Conservation (phyloP, 2,888 invertebrate genomes). For the Arenicola marina region DNA sequence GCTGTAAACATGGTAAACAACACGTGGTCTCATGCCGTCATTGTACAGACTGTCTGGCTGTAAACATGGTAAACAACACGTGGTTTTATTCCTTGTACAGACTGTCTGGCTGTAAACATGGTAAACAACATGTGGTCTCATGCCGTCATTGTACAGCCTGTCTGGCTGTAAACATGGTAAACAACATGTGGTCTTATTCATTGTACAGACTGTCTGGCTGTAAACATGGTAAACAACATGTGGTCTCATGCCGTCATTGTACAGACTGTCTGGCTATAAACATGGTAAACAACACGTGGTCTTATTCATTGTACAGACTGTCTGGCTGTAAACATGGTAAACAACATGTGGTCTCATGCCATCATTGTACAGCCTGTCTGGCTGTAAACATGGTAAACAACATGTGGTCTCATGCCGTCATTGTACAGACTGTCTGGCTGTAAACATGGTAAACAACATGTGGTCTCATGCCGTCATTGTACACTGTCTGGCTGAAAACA, state of each 20-base stretch:
- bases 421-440: slow-evolving; percentile 91
- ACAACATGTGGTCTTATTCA: too few relatives aligned
- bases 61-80: too few relatives aligned
- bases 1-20: slow-evolving; percentile 70
- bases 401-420: slow-evolving; percentile 90
- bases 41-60: slow-evolving; percentile 91
- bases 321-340: slow-evolving; percentile 75
- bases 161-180: slow-evolving; percentile 75
- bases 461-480: slow-evolving; percentile 91
- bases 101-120: slow-evolving; percentile 78
- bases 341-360: slow-evolving; percentile 94
- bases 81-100: slow-evolving; percentile 90
- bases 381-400: slow-evolving; percentile 70
- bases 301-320: slow-evolving; percentile 89
- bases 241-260: slow-evolving; percentile 91
- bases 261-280: slow-evolving; percentile 83
- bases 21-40: slow-evolving; percentile 90
- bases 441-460: too few relatives aligned
- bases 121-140: too few relatives aligned
- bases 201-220: slow-evolving; percentile 91
- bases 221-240: too few relatives aligned
- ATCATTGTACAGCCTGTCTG: slow-evolving; percentile 88
- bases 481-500: slow-evolving; percentile 81
- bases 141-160: slow-evolving; percentile 89
- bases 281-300: too few relatives aligned